Conservation (phyloP, 2,113 vertebrate genomes). For the Brachypteracias leptosomus region DNA sequence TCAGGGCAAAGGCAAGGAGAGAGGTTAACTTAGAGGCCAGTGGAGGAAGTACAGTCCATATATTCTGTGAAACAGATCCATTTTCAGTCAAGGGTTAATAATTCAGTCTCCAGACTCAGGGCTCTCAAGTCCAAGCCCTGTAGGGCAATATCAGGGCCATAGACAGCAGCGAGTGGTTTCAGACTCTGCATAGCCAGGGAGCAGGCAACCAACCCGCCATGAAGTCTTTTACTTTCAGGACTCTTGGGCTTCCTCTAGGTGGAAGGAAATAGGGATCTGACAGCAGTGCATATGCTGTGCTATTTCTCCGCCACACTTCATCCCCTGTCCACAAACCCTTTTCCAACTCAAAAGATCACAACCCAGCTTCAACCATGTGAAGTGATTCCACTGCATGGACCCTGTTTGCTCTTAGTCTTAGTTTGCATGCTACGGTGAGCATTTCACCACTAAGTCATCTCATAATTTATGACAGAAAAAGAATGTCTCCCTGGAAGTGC, state of each 20-base stretch:
- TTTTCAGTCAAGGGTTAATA: not conserved
- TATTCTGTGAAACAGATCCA: not conserved
- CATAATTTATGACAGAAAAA: not conserved
- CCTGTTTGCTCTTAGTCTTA: not conserved
- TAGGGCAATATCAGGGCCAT: not conserved
- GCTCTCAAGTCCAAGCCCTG: not conserved
- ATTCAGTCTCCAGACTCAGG: not conserved
- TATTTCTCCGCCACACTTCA: not conserved
- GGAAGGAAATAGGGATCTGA: not conserved
- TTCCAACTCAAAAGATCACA: not conserved
- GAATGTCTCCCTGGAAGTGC: not conserved
- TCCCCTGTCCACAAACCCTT: accelerated
- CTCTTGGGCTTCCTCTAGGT: not conserved
- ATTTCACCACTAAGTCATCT: not conserved
- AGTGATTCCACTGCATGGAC: not conserved
- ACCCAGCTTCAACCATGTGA: accelerated
- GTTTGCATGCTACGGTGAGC: not conserved
- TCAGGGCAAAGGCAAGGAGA: not conserved
- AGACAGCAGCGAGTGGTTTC: not conserved
- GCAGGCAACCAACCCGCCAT: not conserved
- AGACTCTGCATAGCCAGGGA: not conserved
- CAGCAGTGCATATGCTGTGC: not conserved
- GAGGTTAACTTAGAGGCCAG: not conserved
- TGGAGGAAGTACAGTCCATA: not conserved
- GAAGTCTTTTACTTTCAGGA: not conserved